phyloP scores from a whole-genome alignment of 2,113 vertebrate species.

The Otocyon megalotis region DNA sequence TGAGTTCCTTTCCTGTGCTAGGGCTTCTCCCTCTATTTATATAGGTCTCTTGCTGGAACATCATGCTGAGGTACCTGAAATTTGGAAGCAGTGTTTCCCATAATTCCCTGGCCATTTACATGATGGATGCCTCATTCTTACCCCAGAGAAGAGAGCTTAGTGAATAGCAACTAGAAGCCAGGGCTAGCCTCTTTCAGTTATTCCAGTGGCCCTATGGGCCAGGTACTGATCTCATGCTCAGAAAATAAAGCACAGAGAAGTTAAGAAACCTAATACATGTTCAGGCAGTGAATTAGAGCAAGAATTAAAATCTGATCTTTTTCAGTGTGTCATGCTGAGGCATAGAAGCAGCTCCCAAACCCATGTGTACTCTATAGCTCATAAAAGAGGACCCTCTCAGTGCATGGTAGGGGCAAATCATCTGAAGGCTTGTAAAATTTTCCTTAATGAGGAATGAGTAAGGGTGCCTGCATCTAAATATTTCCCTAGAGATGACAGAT shows the following conservation, averaged over 20 bases:
- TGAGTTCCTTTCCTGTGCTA: not conserved
- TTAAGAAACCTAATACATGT: not conserved
- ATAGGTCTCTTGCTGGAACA: not conserved
- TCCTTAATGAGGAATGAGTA: not conserved
- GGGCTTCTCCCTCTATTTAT: not conserved
- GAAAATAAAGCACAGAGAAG: not conserved
- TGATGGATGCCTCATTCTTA: not conserved
- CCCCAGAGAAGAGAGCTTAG: not conserved
- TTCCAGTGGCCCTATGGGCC: not conserved
- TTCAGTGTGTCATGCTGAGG: not conserved
- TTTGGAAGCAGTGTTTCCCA: not conserved
- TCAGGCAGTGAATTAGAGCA: not conserved
- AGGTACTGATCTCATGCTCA: not conserved
- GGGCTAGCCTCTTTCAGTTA: not conserved
- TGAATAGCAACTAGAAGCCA: not conserved
- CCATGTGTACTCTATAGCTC: not conserved
- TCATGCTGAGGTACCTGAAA: not conserved
- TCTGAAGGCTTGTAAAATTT: not conserved
- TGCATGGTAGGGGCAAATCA: too few species aligned
- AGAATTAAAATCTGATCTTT: not conserved
- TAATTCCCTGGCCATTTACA: not conserved
- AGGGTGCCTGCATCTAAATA: not conserved
- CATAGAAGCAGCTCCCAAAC: not conserved
- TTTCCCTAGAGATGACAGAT: not conserved
- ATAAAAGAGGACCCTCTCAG: not conserved